Percentiles rank a stretch among this genome's conserved stretches.
These are phyloP conservation scores for Trogon surrucura DNA, from an alignment of 2,113 vertebrate genomes.

Conservation along the genomic window DNA sequence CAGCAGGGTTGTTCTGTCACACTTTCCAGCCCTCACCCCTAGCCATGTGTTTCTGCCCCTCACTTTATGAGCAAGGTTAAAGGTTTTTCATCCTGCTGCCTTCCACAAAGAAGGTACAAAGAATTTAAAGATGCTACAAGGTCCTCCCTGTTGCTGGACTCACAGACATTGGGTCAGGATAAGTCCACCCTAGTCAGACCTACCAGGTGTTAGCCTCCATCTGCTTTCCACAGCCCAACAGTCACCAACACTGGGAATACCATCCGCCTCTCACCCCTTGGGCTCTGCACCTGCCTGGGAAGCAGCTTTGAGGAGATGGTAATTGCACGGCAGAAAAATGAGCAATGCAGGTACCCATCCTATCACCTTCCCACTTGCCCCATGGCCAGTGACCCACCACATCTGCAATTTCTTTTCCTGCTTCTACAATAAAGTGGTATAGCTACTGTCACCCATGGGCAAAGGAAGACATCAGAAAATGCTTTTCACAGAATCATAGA, in stretches of 20 bases:
- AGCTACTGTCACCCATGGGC: background rate
- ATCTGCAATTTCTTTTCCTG: background rate
- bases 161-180: rapidly evolving
- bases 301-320: background rate
- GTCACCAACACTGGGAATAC: background rate
- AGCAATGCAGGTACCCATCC: background rate
- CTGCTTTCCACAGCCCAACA: background rate
- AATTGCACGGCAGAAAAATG: too few species aligned
- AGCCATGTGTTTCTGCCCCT: background rate
- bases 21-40: background rate
- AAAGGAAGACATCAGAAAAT: background rate
- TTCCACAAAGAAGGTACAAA: rapidly evolving
- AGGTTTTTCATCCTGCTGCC: background rate
- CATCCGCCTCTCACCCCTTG: too few species aligned
- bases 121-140: background rate
- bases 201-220: background rate
- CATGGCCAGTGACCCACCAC: rapidly evolving
- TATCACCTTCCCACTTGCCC: background rate
- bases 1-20: background rate
- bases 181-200: background rate
- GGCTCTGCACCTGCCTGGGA: background rate
- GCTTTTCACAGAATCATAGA: too few species aligned
- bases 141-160: background rate
- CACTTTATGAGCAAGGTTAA: background rate
- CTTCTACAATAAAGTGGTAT: background rate